Conservation (phyloP, 2,113 vertebrate species). For the Calidris pugnax region DNA sequence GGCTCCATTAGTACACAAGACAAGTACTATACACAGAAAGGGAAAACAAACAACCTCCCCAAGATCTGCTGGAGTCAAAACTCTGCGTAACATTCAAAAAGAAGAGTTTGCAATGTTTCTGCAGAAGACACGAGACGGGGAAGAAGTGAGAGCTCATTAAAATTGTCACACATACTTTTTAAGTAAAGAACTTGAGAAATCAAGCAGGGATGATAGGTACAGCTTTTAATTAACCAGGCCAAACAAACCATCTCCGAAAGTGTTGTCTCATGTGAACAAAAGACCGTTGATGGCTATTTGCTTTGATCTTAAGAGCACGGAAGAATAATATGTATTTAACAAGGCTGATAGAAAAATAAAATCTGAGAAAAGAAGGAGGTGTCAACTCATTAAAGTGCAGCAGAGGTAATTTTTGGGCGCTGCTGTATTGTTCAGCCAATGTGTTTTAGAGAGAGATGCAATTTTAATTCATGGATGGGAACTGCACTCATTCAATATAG, state of each 20-base stretch:
- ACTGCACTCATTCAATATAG: background rate
- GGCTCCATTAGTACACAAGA: background rate
- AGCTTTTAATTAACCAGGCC: conserved; percentile 66
- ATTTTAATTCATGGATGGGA: background rate
- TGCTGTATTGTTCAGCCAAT: background rate
- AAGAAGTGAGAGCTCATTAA: conserved; percentile 52
- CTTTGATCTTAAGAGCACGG: conserved; percentile 46
- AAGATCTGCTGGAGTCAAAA: background rate
- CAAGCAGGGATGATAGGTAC: conserved; percentile 34
- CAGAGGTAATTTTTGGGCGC: background rate
- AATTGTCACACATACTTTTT: conserved; percentile 57
- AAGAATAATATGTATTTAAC: conserved; percentile 56
- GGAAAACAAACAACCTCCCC: background rate
- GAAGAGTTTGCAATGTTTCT: background rate
- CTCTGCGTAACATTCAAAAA: background rate
- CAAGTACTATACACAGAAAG: background rate
- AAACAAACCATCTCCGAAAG: conserved; percentile 23
- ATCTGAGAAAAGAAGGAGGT: conserved; percentile 10
- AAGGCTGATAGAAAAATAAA: conserved; percentile 18
- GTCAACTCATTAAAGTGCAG: conserved; percentile 26
- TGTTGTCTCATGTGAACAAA: conserved; percentile 53
- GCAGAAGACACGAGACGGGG: background rate
- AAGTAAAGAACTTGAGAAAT: conserved; percentile 55
- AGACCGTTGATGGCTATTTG: conserved; percentile 59
- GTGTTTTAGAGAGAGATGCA: background rate